A percentile compares a stretch with the other conserved stretches of the same genome.
These are phyloP conservation scores for Drosophila sp. DNA, from an alignment of 1,140 invertebrate genomes.

Conservation along the genomic window DNA sequence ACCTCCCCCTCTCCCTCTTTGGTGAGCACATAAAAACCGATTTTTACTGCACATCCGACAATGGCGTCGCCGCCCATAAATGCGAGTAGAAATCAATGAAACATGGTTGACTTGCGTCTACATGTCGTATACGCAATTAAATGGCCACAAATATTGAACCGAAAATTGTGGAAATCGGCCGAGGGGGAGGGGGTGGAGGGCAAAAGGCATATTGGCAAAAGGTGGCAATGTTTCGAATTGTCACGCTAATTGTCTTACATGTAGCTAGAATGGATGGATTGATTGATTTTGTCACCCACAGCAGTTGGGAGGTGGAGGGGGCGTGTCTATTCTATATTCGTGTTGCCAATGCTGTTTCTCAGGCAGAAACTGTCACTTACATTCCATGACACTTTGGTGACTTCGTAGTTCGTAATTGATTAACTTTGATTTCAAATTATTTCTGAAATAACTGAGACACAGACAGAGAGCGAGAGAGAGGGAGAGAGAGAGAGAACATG, in stretches of 20 bases:
- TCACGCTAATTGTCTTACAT: slow-evolving; percentile 73
- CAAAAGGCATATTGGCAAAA: slow-evolving; percentile 15
- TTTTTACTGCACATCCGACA: slow-evolving; percentile 1
- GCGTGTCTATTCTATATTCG: slow-evolving; percentile 31
- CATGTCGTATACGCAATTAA: slow-evolving; percentile 69
- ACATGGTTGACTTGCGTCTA: slow-evolving; percentile 46
- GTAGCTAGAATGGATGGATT: slow-evolving; percentile 52
- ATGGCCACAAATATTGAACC: slow-evolving; percentile 54
- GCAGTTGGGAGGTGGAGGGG: background rate
- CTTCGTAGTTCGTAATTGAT: slow-evolving; percentile 64
- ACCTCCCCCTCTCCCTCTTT: background rate
- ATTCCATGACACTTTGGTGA: slow-evolving; percentile 61
- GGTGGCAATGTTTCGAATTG: slow-evolving; percentile 73
- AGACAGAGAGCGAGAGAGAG: background rate
- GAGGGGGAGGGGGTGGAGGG: background rate
- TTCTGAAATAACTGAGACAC: slow-evolving; percentile 2
- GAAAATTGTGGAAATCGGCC: slow-evolving; percentile 10
- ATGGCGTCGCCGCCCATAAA: background rate
- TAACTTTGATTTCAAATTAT: slow-evolving; percentile 67
- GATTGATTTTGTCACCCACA: slow-evolving; percentile 30
- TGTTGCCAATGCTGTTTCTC: slow-evolving; percentile 26
- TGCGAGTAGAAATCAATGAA: slow-evolving; percentile 3
- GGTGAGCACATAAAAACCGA: slow-evolving; percentile 38
- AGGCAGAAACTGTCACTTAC: slow-evolving; percentile 45
- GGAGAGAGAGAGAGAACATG: background rate